Evolutionary conservation across 2,888 invertebrate genomes (phyloP).

Genomic region (Phyto melanocephala): DNA sequence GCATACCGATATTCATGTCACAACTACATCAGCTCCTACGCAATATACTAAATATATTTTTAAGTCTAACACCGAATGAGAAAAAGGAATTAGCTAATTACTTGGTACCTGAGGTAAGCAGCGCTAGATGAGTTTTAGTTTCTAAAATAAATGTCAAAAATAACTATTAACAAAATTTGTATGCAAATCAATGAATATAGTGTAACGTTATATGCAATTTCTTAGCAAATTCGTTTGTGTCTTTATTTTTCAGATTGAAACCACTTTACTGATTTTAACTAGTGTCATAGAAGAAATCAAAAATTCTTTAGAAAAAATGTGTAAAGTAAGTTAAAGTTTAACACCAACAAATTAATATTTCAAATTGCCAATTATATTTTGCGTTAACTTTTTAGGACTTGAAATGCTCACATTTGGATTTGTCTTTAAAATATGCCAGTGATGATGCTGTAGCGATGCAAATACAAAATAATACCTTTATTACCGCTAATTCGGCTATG

Average conservation of each 20-base stretch:
- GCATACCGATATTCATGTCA: slow-evolving; percentile 83
- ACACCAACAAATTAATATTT: neutral
- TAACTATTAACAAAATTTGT: no score
- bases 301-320: slow-evolving; percentile 82
- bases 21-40: slow-evolving; percentile 82
- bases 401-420: slow-evolving; percentile 74
- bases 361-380: neutral
- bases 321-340: slow-evolving; percentile 75
- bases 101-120: slow-evolving; percentile 83
- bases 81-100: slow-evolving; percentile 83
- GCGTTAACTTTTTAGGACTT: slow-evolving; percentile 69
- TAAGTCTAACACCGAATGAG: slow-evolving; percentile 81
- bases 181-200: no score
- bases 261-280: slow-evolving; percentile 81
- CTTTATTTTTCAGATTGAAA: slow-evolving; percentile 81
- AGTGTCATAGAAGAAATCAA: slow-evolving; percentile 82
- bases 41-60: slow-evolving; percentile 82
- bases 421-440: slow-evolving; percentile 69
- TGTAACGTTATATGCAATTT: no score
- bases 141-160: no score
- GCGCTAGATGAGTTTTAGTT: neutral
- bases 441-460: slow-evolving; percentile 71
- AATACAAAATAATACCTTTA: slow-evolving; percentile 68
- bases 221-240: neutral
- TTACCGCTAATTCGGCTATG: slow-evolving; percentile 64